Evolutionary conservation across 2,113 vertebrate genomes (phyloP).

Genomic region (Poeciliopsis occidentalis): DNA sequence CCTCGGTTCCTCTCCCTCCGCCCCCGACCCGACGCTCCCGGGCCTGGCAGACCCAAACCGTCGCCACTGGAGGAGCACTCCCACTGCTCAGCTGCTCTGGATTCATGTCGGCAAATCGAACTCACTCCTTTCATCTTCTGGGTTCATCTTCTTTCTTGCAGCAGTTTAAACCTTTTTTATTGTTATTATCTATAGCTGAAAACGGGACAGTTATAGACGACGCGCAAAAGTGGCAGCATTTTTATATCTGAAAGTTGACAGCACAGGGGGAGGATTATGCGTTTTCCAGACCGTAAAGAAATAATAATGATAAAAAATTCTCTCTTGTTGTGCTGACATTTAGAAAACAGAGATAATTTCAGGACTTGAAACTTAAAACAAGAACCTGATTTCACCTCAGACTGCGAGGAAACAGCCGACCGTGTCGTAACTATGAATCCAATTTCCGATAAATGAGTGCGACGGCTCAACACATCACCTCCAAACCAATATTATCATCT

Average conservation of each 20-base stretch:
- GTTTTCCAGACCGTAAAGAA: too few relatives aligned
- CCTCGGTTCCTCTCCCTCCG: slow-evolving; percentile 40
- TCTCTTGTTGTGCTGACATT: background rate
- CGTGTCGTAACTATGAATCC: slow-evolving; percentile 24
- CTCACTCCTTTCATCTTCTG: slow-evolving; percentile 52
- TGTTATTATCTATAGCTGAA: background rate
- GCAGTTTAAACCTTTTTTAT: slow-evolving; percentile 66
- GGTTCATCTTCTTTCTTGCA: slow-evolving; percentile 64
- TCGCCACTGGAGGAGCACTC: slow-evolving; percentile 73
- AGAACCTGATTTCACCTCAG: too few relatives aligned
- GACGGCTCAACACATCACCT: too few relatives aligned
- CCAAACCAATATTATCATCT: too few relatives aligned
- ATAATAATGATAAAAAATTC: too few relatives aligned
- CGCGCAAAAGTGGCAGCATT: background rate
- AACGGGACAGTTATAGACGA: background rate
- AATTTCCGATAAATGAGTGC: background rate
- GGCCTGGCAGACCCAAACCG: slow-evolving; percentile 56
- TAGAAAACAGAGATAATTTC: background rate
- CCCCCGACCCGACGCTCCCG: slow-evolving; percentile 27
- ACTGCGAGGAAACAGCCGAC: background rate
- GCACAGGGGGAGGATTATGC: too few relatives aligned
- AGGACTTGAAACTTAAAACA: background rate
- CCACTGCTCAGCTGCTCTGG: slow-evolving; percentile 79
- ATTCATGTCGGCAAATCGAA: slow-evolving; percentile 68
- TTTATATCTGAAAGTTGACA: background rate